Evolutionary conservation across 2,113 vertebrate genomes (phyloP), one percentile per base, ranked within the genome.

Genomic region (Thamnaconus septentrionalis): DNA sequence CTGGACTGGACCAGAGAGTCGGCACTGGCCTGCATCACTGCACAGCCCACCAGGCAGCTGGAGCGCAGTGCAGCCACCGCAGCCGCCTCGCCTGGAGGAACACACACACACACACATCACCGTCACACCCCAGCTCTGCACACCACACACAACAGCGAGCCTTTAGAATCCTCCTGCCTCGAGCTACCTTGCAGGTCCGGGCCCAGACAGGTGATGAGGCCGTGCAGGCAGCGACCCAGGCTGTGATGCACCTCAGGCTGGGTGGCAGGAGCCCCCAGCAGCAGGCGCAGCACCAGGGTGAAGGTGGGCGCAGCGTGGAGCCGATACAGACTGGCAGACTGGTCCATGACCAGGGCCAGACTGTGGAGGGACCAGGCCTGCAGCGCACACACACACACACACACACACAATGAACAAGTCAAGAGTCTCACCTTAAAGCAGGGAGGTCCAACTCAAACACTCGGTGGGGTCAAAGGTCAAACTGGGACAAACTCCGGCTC

Each of bases 1-100:
- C 94, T 90, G 61, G 96, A 92, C 84, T 95, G 95, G 41, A 98
- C 94, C 73, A 96, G 90, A 70, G 91, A 94, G 85, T 95, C 94
- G 0, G 93, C 91, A 78, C 91, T 89, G 79, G 92, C 92, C 77
- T 96, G 95, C 94, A 98, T 96, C 82, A 95, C 90, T 4, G 86
- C 89, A 79, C 96, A 98, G 53, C 92, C 95, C 75, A 95, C 61
- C 44, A 96, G 90, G 69, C 93, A 95, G 18, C 93, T 94, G 46
- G 88, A 91, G 75, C 95, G 92, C 77, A 95, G 87, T 2, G 78
- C 54, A 57, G 92, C 91, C 63, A 95, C 66, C 1, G 55, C 57
- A 1, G 42, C 45, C 51, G 11, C 6, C 1, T 59, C 61, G 49
- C 45, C 73, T 64, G 58, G 12, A 49, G 4, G 31, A n/a, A 48